Base-by-base conservation (phyloP, 2,888 invertebrate species). In the Helobdella robusta region DNA sequence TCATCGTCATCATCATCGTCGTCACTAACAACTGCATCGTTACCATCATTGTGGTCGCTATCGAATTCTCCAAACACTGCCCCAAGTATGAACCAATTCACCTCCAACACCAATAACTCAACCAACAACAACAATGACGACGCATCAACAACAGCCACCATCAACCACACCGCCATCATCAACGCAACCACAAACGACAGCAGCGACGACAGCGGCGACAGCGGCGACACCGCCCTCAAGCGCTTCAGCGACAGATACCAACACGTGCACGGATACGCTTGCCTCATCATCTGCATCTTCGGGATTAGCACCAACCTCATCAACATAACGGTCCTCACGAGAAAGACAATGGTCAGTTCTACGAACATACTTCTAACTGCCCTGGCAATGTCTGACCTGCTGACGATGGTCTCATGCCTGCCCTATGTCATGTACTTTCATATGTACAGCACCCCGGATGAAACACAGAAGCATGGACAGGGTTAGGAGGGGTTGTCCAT, bases 271-370 rank as follows among this genome's bases (percentile, higher is more conserved):
- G 92, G 92, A 46, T 89, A 89, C 79, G 84, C 89, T 62, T 89
- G 89, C 68, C 82, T 92, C 58, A 81, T 88, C 59, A 90, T 94
- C 70, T 94, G 94, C 80, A 83, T 90, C 64, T 87, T 93, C 76
- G 94, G 94, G 64, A 89, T 91, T 54, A 84, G 91, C 52, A 89
- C 91, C 65, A 95, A 94, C 80, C 84, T 88, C 30, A 83, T 93
- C 73, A 94, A 93, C 80, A 89, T 94, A 69, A 91, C 94, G 11
- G 83, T 95, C 65, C 88, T 92, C 8, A 78, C 77, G 4, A 85
- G 90, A n/a, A 85, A 87, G 32, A 91, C 91, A 79, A 93, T 94
- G 91, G 75, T 79, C 32, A 89, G 89, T 67, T 87, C 93, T 1
- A 93, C 92, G 54, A 94, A 94, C 81, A 86, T 88, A 66, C 91